Evolutionary conservation across 2,888 invertebrate species (phyloP).

Genomic region (Latrodectus elegans): DNA sequence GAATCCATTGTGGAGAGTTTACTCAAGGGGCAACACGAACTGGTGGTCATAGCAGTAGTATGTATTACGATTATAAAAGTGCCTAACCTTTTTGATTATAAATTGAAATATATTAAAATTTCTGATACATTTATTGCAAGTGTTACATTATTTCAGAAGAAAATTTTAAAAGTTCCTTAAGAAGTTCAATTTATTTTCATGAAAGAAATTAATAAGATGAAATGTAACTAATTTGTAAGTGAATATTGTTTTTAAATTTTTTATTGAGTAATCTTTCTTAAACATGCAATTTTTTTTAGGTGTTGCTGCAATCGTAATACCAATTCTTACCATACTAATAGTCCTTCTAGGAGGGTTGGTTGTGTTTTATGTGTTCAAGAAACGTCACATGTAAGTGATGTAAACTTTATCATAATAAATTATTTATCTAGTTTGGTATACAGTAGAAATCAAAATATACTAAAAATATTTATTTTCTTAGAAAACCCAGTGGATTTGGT

Average conservation of each 20-base stretch:
- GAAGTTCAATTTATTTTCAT: too few species aligned
- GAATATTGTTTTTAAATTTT: too few species aligned
- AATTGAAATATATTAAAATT: too few species aligned
- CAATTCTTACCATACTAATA: conserved; percentile 85
- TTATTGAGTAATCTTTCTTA: too few species aligned
- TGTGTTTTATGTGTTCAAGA: conserved; percentile 80
- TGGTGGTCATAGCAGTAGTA: conserved; percentile 47
- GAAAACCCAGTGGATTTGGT: conserved; percentile 86
- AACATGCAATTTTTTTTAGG: conserved; percentile 44
- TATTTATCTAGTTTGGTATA: not conserved
- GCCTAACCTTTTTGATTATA: too few species aligned
- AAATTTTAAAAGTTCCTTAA: too few species aligned
- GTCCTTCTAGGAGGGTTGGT: conserved; percentile 84
- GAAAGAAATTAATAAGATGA: too few species aligned
- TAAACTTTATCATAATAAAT: not conserved
- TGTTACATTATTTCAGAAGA: too few species aligned
- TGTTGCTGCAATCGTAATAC: conserved; percentile 82
- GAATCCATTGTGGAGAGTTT: conserved; percentile 83
- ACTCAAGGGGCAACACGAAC: conserved; percentile 76
- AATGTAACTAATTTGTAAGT: too few species aligned
- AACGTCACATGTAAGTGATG: conserved; percentile 85
- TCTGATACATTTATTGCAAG: too few species aligned
- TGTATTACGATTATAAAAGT: conserved; percentile 7
- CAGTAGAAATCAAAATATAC: too few species aligned
- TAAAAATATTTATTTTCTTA: conserved; percentile 77